Evolutionary conservation across 2,888 invertebrate genomes (phyloP).

Genomic region (Netelia fuscicornis): DNA sequence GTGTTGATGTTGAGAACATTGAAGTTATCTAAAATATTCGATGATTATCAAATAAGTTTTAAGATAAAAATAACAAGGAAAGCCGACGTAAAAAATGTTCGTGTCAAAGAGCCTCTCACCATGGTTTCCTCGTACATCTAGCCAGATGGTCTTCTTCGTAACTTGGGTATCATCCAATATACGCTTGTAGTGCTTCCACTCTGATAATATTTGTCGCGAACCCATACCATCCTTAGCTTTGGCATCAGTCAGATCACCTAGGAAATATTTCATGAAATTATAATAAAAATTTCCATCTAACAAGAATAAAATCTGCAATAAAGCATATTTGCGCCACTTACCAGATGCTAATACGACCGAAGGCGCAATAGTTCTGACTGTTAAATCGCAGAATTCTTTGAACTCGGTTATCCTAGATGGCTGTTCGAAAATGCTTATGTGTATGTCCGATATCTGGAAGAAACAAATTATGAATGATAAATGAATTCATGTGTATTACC

Average conservation of each 20-base stretch:
- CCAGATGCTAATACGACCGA: constrained; percentile 93
- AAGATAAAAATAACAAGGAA: constrained; percentile 8
- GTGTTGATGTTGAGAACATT: constrained; percentile 90
- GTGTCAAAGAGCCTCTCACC: constrained; percentile 86
- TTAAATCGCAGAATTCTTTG: constrained; percentile 91
- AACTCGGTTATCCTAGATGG: constrained; percentile 91
- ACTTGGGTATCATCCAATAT: constrained; percentile 89
- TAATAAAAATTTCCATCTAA: background rate
- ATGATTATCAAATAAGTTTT: constrained; percentile 22
- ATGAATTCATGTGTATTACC: background rate
- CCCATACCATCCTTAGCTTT: constrained; percentile 92
- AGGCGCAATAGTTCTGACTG: constrained; percentile 91
- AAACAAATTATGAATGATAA: background rate
- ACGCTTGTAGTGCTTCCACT: constrained; percentile 93
- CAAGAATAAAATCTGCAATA: background rate
- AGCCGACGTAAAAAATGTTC: background rate
- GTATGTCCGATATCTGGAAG: constrained; percentile 93
- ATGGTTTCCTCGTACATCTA: constrained; percentile 97
- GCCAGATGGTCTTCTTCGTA: constrained; percentile 90
- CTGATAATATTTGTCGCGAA: constrained; percentile 92
- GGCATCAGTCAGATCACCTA: constrained; percentile 94
- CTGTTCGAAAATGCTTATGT: constrained; percentile 94
- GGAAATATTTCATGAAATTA: background rate
- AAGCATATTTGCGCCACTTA: constrained; percentile 73
- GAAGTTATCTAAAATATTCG: constrained; percentile 91